phyloP scores from a whole-genome alignment of 92 coral and sea anemone genomes.

The Epizoanthus stellaris region DNA sequence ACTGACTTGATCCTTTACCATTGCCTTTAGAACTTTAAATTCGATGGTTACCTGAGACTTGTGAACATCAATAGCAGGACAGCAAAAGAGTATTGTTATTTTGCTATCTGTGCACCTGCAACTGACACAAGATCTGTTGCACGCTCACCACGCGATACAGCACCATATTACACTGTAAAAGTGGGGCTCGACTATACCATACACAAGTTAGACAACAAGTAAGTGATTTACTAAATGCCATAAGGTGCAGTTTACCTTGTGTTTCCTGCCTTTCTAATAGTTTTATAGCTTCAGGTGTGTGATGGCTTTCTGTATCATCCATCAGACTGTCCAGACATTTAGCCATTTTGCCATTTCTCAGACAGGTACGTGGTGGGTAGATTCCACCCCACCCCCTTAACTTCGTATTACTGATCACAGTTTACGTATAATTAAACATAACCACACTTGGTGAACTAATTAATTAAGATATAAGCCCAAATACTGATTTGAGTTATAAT shows the following conservation, averaged over 20 bases:
- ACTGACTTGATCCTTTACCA: background rate
- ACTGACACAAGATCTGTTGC: slow-evolving; percentile 48
- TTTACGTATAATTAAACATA: no score
- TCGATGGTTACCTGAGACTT: slow-evolving; percentile 69
- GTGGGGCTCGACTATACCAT: slow-evolving; percentile 69
- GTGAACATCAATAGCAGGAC: slow-evolving; percentile 53
- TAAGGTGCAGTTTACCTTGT: no score
- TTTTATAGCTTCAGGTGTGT: no score
- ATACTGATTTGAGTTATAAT: no score
- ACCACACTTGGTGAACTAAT: no score
- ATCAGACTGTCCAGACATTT: no score
- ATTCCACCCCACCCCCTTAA: background rate
- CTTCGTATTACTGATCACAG: background rate
- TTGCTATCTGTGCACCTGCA: slow-evolving; percentile 80
- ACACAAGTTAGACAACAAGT: slow-evolving; percentile 76
- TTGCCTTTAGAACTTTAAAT: slow-evolving; percentile 71
- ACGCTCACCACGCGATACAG: slow-evolving; percentile 64
- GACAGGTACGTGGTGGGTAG: background rate
- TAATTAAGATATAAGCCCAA: no score
- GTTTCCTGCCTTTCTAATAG: no score
- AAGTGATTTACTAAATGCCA: background rate
- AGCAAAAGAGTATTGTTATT: slow-evolving; percentile 72
- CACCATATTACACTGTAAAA: slow-evolving; percentile 71
- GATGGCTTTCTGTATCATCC: no score
- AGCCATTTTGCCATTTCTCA: background rate